phyloP scores from a whole-genome alignment of 2,797 vertebrate genomes.

The Odontamblyopus lacepedii region DNA sequence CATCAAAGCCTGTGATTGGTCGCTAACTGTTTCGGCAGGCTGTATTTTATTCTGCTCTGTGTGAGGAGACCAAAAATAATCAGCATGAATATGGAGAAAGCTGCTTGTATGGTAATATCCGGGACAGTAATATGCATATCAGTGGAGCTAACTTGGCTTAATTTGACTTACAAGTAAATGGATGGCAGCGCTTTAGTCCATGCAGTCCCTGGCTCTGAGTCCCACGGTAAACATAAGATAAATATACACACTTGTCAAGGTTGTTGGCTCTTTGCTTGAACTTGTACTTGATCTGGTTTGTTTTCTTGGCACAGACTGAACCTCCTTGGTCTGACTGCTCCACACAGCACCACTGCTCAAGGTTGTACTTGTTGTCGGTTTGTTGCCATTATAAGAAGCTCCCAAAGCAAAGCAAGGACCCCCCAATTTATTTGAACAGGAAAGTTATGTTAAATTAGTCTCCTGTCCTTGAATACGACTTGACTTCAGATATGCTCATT shows the following conservation, averaged over 20 bases:
- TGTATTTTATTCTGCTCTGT: conserved; percentile 68
- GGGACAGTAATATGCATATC: conserved; percentile 74
- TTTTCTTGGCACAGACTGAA: conserved; percentile 45
- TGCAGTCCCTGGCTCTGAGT: conserved; percentile 61
- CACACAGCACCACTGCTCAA: conserved; percentile 39
- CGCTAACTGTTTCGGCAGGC: conserved; percentile 69
- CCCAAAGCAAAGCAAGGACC: conserved; percentile 30
- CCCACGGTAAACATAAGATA: conserved; percentile 57
- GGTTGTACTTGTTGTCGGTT: conserved; percentile 54
- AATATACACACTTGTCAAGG: conserved; percentile 67
- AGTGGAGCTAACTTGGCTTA: conserved; percentile 74
- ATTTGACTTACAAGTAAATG: conserved; percentile 73
- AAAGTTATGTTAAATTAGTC: conserved; percentile 42
- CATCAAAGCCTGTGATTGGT: conserved; percentile 75
- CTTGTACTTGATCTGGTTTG: conserved; percentile 35
- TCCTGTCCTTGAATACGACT: conserved; percentile 50
- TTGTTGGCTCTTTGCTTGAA: conserved; percentile 59
- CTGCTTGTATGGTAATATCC: conserved; percentile 70
- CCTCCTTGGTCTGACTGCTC: conserved; percentile 54
- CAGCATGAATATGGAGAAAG: conserved; percentile 75
- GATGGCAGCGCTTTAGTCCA: conserved; percentile 62
- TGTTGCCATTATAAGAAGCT: conserved; percentile 46
- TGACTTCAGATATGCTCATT: conserved; percentile 21
- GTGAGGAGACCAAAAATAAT: conserved; percentile 73
- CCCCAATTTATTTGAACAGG: conserved; percentile 34